A percentile compares a stretch with the other conserved stretches of the same genome.
phyloP scores from a whole-genome alignment of 1,140 invertebrate genomes.

The Littorina saxatilis region DNA sequence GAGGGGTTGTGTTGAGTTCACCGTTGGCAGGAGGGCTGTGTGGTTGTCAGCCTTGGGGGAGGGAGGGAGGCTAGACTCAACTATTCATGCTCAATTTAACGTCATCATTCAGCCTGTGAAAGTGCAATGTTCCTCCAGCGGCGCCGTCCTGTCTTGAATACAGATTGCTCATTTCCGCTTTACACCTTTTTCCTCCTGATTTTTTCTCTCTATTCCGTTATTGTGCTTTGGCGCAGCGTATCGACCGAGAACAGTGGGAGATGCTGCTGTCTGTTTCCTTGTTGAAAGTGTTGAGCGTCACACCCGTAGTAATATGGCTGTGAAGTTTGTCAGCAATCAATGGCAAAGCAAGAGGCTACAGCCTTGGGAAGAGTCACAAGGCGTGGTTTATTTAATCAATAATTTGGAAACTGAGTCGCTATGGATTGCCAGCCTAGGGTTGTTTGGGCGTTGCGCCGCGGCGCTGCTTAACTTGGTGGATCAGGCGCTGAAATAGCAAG shows the following conservation, averaged over 20 bases:
- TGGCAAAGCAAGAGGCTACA: background rate
- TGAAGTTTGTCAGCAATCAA: background rate
- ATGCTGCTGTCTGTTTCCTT: background rate
- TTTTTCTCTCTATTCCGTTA: background rate
- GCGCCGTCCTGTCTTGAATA: background rate
- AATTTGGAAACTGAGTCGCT: conserved; percentile 5
- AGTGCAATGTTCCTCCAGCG: background rate
- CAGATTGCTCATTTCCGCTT: conserved; percentile 11
- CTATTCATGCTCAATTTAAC: background rate
- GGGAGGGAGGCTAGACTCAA: no score
- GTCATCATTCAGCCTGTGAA: background rate
- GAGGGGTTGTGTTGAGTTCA: no score
- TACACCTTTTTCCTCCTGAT: background rate
- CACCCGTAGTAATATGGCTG: background rate
- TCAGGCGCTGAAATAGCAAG: conserved; percentile 8
- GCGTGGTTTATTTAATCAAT: conserved; percentile 35
- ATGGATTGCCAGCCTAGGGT: conserved; percentile 6
- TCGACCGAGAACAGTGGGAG: background rate
- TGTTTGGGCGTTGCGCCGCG: background rate
- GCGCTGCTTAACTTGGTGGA: background rate
- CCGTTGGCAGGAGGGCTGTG: no score
- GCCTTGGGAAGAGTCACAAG: conserved; percentile 2
- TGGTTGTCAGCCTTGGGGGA: no score
- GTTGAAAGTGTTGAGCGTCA: background rate
- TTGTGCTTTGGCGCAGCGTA: background rate